A percentile compares a stretch with the other conserved stretches of the same genome.
phyloP scores from a whole-genome alignment of 1,140 invertebrate genomes.

The Acyrthosiphon pisum region DNA sequence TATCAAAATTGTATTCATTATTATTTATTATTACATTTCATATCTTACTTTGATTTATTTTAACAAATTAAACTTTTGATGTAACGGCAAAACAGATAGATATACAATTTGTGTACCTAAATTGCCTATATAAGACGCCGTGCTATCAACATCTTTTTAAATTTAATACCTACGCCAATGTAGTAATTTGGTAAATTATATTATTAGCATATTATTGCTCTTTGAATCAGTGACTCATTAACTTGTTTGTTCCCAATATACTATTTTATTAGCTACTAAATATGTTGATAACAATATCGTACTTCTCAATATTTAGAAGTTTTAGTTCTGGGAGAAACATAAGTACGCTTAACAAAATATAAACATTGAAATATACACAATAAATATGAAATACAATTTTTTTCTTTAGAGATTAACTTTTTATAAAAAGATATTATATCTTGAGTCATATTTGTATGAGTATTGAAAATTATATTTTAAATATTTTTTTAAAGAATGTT shows the following conservation, averaged over 20 bases:
- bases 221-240: neutral
- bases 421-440: too few species aligned
- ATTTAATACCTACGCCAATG: neutral
- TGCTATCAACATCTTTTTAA: neutral
- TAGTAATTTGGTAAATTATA: neutral
- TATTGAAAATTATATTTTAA: too few species aligned
- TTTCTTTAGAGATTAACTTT: too few species aligned
- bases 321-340: too few species aligned
- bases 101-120: neutral
- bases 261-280: neutral
- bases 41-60: neutral
- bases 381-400: too few species aligned
- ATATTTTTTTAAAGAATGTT: too few species aligned
- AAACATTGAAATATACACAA: too few species aligned
- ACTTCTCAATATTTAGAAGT: too few species aligned
- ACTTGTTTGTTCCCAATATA: neutral
- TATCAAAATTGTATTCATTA: neutral
- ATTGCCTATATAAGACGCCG: neutral
- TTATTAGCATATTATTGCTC: neutral
- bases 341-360: too few species aligned
- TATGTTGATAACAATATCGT: too few species aligned
- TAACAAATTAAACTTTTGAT: too few species aligned
- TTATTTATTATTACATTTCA: neutral
- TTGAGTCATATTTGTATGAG: too few species aligned
- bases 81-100: neutral